Percentiles rank a stretch among this genome's conserved stretches.
phyloP scores from a whole-genome alignment of 2,113 vertebrate species.

The Thalassarche chlororhynchos region DNA sequence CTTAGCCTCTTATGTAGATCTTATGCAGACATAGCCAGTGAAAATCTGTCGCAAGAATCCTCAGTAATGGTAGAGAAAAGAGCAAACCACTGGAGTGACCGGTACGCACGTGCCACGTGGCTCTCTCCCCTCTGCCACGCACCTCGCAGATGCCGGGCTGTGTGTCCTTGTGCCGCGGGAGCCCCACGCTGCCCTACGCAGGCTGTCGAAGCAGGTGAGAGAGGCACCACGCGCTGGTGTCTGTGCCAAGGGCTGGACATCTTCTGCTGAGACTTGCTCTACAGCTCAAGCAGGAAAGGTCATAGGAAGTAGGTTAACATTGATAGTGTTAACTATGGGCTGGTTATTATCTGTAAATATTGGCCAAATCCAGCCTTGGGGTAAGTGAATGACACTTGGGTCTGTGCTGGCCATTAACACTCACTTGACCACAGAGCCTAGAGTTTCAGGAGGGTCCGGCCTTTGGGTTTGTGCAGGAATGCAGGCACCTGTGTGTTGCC shows the following conservation, averaged over 20 bases:
- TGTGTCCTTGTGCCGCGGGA: not conserved
- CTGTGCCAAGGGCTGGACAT: not conserved
- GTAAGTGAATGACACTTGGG: not conserved
- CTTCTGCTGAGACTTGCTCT: not conserved
- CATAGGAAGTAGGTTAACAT: not conserved
- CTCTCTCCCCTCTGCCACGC: not conserved
- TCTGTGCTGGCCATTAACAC: not conserved
- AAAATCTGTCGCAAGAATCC: not conserved
- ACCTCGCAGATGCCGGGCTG: not conserved
- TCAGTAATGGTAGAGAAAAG: not conserved
- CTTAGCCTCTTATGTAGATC: too few relatives aligned
- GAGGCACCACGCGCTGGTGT: accelerated
- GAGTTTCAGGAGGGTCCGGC: not conserved
- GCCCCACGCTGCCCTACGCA: accelerated
- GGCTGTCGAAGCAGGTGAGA: not conserved
- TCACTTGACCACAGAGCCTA: not conserved
- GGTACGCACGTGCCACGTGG: not conserved
- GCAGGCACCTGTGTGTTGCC: too few relatives aligned
- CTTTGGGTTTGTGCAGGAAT: not conserved
- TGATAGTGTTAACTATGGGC: not conserved
- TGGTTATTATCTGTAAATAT: not conserved
- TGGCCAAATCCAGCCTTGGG: not conserved
- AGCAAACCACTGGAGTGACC: not conserved
- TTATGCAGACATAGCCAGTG: not conserved
- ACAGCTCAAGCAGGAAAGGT: not conserved